These are phyloP conservation scores for Aegotheles bennettii DNA, from an alignment of 2,113 vertebrate species.

Conservation along the genomic window DNA sequence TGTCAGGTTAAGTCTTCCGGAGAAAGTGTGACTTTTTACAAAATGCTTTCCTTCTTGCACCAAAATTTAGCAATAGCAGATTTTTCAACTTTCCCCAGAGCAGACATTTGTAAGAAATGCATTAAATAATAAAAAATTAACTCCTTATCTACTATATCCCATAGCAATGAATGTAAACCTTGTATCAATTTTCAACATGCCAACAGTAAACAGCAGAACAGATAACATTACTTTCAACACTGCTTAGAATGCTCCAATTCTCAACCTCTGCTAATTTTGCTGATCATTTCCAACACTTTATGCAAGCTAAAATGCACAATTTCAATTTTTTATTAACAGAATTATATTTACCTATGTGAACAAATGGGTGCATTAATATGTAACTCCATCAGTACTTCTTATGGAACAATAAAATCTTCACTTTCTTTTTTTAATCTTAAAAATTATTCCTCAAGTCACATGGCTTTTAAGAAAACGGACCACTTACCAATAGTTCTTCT, in stretches of 20 bases:
- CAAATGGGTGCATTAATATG: neutral
- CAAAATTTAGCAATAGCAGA: neutral
- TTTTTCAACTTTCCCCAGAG: neutral
- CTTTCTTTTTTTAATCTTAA: neutral
- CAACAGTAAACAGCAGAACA: neutral
- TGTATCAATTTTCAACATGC: neutral
- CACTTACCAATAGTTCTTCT: constrained; percentile 89
- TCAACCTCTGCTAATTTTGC: neutral
- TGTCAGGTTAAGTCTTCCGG: neutral
- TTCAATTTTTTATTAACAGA: neutral
- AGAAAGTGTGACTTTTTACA: neutral
- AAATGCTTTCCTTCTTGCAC: neutral
- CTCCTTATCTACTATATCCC: neutral
- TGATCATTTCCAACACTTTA: neutral
- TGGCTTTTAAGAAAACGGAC: neutral
- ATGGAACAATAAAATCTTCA: neutral
- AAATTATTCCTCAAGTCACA: neutral
- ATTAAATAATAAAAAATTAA: neutral
- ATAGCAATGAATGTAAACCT: neutral
- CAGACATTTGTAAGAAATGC: neutral
- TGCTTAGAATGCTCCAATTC: neutral
- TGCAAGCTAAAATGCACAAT: neutral
- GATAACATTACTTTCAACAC: neutral
- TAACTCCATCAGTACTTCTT: neutral
- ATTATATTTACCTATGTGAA: neutral